Percentiles rank a stretch among this genome's conserved stretches.
Conservation (phyloP, 2,888 invertebrate species). For the Tinea trinotella region DNA sequence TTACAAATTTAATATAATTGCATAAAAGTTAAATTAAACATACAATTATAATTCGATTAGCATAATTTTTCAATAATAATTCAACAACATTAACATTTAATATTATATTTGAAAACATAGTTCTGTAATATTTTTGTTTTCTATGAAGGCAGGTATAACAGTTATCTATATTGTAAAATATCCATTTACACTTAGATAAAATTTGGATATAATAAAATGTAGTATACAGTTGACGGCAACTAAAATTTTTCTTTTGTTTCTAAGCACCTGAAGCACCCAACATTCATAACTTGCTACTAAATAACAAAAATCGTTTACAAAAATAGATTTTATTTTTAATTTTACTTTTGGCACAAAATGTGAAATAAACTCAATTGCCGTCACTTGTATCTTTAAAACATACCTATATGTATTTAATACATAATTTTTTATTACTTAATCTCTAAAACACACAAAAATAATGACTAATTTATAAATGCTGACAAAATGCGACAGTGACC, state of each 20-base stretch:
- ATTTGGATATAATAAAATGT: not conserved
- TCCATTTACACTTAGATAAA: not conserved
- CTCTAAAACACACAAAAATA: constrained; percentile 4
- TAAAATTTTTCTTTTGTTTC: too few relatives aligned
- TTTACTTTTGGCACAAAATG: not conserved
- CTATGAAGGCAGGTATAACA: not conserved
- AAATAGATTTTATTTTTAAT: not conserved
- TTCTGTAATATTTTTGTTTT: not conserved
- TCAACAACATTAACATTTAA: not conserved
- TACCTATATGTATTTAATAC: constrained; percentile 3
- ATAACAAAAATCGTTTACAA: too few relatives aligned
- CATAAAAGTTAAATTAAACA: not conserved
- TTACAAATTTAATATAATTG: not conserved
- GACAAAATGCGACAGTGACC: constrained; percentile 41
- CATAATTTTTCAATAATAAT: not conserved
- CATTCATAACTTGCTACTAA: too few relatives aligned
- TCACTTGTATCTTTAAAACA: not conserved
- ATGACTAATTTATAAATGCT: constrained; percentile 24
- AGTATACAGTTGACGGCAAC: not conserved
- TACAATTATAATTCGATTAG: too few relatives aligned
- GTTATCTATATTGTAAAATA: not conserved
- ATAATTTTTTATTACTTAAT: constrained; percentile 6
- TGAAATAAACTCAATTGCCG: not conserved
- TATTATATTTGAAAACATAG: not conserved
- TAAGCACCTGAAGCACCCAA: too few relatives aligned